Evolutionary conservation across 2,113 vertebrate genomes (phyloP), one percentile per base, ranked within the genome.

Genomic region (Spea multiplicata): DNA sequence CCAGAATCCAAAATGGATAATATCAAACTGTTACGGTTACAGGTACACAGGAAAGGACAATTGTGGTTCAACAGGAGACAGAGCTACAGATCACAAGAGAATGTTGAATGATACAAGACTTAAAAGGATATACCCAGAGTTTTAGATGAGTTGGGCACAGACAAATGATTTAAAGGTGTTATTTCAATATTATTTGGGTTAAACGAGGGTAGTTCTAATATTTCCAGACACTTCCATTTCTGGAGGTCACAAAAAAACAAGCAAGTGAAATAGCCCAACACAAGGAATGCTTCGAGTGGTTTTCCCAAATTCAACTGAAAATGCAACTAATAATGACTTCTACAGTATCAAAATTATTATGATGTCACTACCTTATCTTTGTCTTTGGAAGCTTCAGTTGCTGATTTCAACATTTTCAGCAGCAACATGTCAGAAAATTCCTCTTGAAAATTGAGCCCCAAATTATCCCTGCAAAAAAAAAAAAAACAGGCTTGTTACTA

Each of bases 361-460:
- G 5, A 46, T 12, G 8, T 13, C 6, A 1, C 6, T 84, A 96
- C 97, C 92, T 95, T 93, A 88, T 99, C 96, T 87, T 96, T 98
- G 88, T 99, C 97, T 57, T 85, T 92, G 8, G 95, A 93, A 6
- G 95, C 95, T 49, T 91, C 93, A 0, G 94, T 95, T 0, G 96
- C 96, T 47, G 94, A 91, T 4, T 86, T 88, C 44, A 99, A 76
- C 96, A 97, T 94, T 86, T 97, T 96, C 17, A 99, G 86, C 55
- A 99, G 93, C 45, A 99, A 89, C 64, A 97, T 90, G 82, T 96
- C 96, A 3, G 95, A 97, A 47, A 99, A 88, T 53, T 99, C 97
- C 71, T 97, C 93, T 67, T 97, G 97, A 84, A 99, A 98, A 81
- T 92, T 93, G 16, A 88, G 90, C 13, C 95, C 96, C 57, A 95